Base-by-base conservation (phyloP, 2,113 vertebrate genomes). In the Rhinolophus ferrumequinum region DNA sequence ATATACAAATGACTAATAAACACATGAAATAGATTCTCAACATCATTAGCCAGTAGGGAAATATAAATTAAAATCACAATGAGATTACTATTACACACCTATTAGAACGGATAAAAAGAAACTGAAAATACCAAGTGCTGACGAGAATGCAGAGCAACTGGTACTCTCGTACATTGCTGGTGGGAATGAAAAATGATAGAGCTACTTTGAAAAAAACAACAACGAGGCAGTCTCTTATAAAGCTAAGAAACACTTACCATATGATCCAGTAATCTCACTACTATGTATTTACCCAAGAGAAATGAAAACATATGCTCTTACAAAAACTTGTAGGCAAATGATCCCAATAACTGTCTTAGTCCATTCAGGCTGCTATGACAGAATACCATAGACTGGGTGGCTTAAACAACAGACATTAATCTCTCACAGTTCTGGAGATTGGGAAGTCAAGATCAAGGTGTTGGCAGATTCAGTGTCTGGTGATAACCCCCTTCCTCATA, bases 191-290 rank as follows among this genome's bases (percentile, higher is more conserved):
- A 44, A 47, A 6, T 6, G 6, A 22, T 3, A 5, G 9, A 2
- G 28, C 33, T 18, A 35, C 90, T 91, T 16, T 79, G 75, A 6
- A 12, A 12, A 56, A 62, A 60, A 2, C 12, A 64, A 41, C 12
- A 64, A 41, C 0, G 2, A 6, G 33, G 30, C 67, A 24, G 79
- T 28, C 8, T 54, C 60, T 30, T 18, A 5, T 1, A 9, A 2
- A 87, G 21, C 15, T 67, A 8, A 73, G 6, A 56, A 69, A 24
- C 22, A 19, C 6, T 69, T 14, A 9, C 18, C 44, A 1, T 10
- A 10, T 24, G 16, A 14, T 10, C 35, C 47, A 18, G 11, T 6
- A 56, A 54, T 14, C 6, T 2, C 9, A 5, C 0, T 8, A 7
- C 76, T 30, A 35, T 28, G 4, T 4, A 24, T 44, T 84, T 35